phyloP scores from a whole-genome alignment of 2,113 vertebrate species.

The Riparia riparia region DNA sequence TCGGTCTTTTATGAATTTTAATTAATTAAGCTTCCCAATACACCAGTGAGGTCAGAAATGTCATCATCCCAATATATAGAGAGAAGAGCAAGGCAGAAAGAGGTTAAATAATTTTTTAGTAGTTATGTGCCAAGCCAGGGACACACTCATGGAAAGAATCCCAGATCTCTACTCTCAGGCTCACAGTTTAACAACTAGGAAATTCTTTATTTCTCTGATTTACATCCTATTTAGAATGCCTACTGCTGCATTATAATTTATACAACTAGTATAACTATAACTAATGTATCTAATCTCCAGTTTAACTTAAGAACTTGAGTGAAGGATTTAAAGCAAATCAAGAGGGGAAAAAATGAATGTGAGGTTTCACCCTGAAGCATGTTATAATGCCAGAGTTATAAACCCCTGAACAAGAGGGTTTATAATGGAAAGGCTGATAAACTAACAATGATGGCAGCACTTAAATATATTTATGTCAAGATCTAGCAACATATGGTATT shows the following conservation, averaged over 20 bases:
- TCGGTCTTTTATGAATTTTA: neutral
- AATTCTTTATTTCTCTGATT: slow-evolving; percentile 46
- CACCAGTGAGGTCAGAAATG: slow-evolving; percentile 9
- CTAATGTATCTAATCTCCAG: slow-evolving; percentile 68
- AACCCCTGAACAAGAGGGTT: slow-evolving; percentile 37
- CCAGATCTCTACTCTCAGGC: neutral
- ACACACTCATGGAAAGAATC: neutral
- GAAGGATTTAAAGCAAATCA: slow-evolving; percentile 49
- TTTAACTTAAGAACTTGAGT: slow-evolving; percentile 61
- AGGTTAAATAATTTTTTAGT: slow-evolving; percentile 37
- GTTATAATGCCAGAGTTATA: slow-evolving; percentile 39
- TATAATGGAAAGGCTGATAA: slow-evolving; percentile 65
- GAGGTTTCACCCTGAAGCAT: slow-evolving; percentile 4
- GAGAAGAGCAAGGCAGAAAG: neutral
- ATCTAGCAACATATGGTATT: slow-evolving; percentile 52
- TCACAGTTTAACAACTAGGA: slow-evolving; percentile 20
- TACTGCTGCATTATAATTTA: slow-evolving; percentile 48
- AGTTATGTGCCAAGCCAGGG: neutral
- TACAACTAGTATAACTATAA: slow-evolving; percentile 66
- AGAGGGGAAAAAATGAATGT: slow-evolving; percentile 24
- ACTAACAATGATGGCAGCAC: slow-evolving; percentile 61
- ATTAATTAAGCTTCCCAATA: slow-evolving; percentile 60
- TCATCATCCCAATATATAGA: neutral
- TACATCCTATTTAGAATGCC: slow-evolving; percentile 51
- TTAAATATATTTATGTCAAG: slow-evolving; percentile 65